phyloP scores from a whole-genome alignment of 2,797 vertebrate species.

The Syngnathus acus region DNA sequence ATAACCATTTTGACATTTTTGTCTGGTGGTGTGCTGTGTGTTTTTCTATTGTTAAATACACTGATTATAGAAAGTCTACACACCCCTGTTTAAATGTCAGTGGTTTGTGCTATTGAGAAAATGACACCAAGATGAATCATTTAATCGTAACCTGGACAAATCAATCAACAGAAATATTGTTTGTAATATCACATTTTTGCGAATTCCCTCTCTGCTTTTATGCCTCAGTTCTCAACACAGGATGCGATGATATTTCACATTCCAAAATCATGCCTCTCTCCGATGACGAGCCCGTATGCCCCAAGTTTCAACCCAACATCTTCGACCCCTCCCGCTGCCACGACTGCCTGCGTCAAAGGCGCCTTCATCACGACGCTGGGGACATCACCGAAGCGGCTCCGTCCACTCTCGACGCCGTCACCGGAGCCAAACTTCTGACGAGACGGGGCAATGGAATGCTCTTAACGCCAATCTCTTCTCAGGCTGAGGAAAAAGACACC shows the following conservation, averaged over 20 bases:
- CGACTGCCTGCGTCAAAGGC: slow-evolving; percentile 74
- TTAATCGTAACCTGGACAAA: no score
- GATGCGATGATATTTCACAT: slow-evolving; percentile 31
- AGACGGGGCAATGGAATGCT: slow-evolving; percentile 26
- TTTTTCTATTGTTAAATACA: no score
- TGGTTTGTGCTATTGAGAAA: no score
- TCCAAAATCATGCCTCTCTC: slow-evolving; percentile 63
- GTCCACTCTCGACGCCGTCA: slow-evolving; percentile 5
- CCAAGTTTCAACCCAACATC: slow-evolving; percentile 78
- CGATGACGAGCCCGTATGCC: slow-evolving; percentile 59
- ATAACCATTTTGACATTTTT: no score
- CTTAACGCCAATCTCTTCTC: slow-evolving; percentile 40
- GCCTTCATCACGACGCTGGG: slow-evolving; percentile 55
- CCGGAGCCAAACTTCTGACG: slow-evolving; percentile 9
- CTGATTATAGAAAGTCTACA: no score
- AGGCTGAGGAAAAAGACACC: slow-evolving; percentile 55
- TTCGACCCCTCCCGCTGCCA: slow-evolving; percentile 80
- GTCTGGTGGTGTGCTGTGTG: no score
- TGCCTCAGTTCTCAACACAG: slow-evolving; percentile 23
- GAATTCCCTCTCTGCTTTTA: background rate
- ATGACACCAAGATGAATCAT: no score
- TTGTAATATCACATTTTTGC: no score
- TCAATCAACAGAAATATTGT: no score
- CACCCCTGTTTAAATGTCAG: no score
- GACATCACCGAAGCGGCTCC: slow-evolving; percentile 14